Conservation (phyloP, 1,140 invertebrate species). For the Calosoma granatense region DNA sequence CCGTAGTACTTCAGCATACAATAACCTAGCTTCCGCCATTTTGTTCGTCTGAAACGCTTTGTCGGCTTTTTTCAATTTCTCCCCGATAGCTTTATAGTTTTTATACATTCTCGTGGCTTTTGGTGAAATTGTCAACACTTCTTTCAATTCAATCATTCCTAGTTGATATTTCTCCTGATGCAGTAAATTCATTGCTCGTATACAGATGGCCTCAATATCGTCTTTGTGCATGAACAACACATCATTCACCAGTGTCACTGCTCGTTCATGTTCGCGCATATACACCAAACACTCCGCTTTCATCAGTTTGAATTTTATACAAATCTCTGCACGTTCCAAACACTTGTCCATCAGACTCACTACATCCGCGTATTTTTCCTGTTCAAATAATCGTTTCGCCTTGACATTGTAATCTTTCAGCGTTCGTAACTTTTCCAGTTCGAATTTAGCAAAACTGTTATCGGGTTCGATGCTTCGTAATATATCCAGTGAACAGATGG, state of each 20-base stretch:
- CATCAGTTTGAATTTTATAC: background rate
- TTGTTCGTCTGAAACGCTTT: background rate
- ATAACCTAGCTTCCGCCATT: background rate
- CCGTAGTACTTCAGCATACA: background rate
- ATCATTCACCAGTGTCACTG: background rate
- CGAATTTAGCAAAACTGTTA: background rate
- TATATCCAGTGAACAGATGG: background rate
- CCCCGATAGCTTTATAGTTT: background rate
- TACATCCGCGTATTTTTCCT: background rate
- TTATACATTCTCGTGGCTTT: background rate
- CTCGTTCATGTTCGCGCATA: background rate
- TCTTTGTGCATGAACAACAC: background rate
- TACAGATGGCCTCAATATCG: background rate
- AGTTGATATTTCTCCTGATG: background rate
- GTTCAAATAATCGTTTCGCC: background rate
- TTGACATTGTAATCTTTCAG: background rate
- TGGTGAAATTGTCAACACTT: background rate
- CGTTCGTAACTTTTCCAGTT: background rate
- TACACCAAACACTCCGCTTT: background rate
- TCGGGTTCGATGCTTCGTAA: background rate
- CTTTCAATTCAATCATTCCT: background rate
- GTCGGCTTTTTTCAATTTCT: background rate
- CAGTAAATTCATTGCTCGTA: background rate
- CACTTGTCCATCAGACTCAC: background rate
- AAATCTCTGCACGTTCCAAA: background rate